Percentiles rank a stretch among this genome's conserved stretches.
Evolutionary conservation across 2,797 vertebrate genomes (phyloP).

Genomic region (Apodemus agrarius): DNA sequence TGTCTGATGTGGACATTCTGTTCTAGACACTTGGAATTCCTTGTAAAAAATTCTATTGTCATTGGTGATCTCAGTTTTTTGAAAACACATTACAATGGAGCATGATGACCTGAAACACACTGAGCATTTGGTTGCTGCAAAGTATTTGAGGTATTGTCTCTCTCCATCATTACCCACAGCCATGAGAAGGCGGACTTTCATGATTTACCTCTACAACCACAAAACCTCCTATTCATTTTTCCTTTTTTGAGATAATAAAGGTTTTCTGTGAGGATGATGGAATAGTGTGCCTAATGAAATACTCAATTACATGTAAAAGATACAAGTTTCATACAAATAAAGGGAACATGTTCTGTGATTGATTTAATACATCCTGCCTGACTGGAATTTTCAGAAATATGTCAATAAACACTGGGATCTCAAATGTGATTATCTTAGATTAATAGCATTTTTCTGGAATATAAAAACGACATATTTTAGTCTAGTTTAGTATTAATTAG

Average conservation of each 20-base stretch:
- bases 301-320: neutral
- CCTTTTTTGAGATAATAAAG: neutral
- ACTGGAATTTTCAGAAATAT: slow-evolving; percentile 1
- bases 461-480: neutral
- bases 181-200: neutral
- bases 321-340: neutral
- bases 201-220: neutral
- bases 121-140: neutral
- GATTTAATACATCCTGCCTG: neutral
- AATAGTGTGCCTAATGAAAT: neutral
- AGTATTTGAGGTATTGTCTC: neutral
- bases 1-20: neutral
- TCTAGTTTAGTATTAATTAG: neutral
- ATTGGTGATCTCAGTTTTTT: neutral
- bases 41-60: neutral
- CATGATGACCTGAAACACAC: neutral
- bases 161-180: neutral
- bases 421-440: neutral
- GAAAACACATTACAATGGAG: rapidly evolving
- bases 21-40: neutral
- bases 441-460: neutral
- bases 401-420: neutral
- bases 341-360: neutral
- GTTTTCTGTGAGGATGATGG: neutral
- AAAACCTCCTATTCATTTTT: neutral